Evolutionary conservation across 1,140 invertebrate genomes (phyloP).

Genomic region (Dufourea novaeangliae): DNA sequence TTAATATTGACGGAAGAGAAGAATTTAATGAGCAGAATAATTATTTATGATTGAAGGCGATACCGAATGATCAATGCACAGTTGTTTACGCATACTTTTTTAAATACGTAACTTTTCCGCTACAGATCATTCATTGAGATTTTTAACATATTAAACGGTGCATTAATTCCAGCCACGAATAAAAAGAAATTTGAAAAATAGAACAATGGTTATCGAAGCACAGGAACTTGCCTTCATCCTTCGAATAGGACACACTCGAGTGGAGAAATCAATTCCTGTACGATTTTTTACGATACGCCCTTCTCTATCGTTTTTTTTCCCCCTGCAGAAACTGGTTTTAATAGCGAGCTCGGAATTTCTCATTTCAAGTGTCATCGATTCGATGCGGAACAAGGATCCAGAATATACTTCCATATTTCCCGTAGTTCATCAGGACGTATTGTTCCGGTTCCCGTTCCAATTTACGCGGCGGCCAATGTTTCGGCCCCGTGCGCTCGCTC

Average conservation of each 20-base stretch:
- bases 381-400: slow-evolving; percentile 4
- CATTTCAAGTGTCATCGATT: slow-evolving; percentile 23
- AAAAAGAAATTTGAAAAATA: too few relatives aligned
- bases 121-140: too few relatives aligned
- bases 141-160: too few relatives aligned
- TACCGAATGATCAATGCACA: too few relatives aligned
- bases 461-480: slow-evolving; percentile 30
- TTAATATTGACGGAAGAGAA: too few relatives aligned
- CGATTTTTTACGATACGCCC: neutral
- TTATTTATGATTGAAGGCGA: neutral
- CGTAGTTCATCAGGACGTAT: slow-evolving; percentile 37
- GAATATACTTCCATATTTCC: slow-evolving; percentile 31
- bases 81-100: too few relatives aligned
- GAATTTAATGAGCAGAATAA: neutral
- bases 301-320: neutral
- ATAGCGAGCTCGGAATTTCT: slow-evolving; percentile 9
- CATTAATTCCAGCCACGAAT: too few relatives aligned
- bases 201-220: too few relatives aligned
- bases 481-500: neutral
- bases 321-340: neutral
- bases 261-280: slow-evolving; percentile 2
- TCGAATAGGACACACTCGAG: neutral
- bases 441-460: slow-evolving; percentile 13
- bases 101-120: too few relatives aligned
- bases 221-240: neutral